A percentile compares a stretch with the other conserved stretches of the same genome.
These are phyloP conservation scores for Holothuria leucospilota DNA, from an alignment of 53 echinoderm and acorn worm species.

Conservation along the genomic window DNA sequence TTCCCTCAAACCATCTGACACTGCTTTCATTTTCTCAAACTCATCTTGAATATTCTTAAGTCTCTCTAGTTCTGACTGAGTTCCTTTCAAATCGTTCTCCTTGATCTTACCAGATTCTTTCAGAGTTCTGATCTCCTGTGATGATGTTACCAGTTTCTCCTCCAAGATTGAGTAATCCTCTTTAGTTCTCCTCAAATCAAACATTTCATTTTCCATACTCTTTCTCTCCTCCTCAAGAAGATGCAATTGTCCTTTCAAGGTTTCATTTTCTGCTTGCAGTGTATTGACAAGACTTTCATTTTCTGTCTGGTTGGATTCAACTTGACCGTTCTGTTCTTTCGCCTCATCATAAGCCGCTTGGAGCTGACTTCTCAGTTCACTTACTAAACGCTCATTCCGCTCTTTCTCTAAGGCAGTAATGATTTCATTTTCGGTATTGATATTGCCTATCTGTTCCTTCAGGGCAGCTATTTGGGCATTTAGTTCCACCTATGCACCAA, in stretches of 20 bases:
- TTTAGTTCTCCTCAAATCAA: neutral
- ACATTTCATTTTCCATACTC: neutral
- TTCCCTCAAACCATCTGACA: neutral
- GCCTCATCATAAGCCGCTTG: constrained; percentile 5
- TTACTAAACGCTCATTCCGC: constrained; percentile 1
- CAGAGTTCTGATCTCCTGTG: neutral
- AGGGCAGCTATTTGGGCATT: constrained; percentile 2
- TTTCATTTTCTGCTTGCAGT: neutral
- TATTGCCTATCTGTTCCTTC: neutral
- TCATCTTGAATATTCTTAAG: neutral
- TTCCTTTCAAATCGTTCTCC: neutral
- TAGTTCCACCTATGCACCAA: neutral
- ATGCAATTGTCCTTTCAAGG: neutral
- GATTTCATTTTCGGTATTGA: constrained; percentile 6
- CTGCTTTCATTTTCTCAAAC: no score
- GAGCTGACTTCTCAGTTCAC: neutral
- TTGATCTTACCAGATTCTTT: neutral
- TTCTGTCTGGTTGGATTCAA: neutral
- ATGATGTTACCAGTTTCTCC: neutral
- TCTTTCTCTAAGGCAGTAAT: constrained; percentile 1
- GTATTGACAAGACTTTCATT: neutral
- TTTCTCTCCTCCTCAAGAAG: neutral
- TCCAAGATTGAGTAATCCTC: neutral
- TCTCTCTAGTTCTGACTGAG: neutral
- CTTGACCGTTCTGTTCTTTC: neutral